Base-by-base conservation (phyloP, 2,797 vertebrate genomes). In the Anguilla pacifica region DNA sequence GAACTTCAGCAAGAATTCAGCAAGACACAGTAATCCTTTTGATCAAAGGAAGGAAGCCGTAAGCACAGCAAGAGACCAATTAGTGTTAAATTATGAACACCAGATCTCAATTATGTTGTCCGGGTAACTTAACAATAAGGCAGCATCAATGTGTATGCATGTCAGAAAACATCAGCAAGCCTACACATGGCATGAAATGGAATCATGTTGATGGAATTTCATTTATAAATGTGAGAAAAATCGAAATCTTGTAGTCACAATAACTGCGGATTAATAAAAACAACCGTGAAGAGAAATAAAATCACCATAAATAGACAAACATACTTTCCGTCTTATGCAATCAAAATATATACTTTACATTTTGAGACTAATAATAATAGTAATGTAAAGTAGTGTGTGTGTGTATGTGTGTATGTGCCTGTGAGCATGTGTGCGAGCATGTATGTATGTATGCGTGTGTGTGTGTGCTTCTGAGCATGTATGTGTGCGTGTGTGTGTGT, bases 11-110 rank as follows among this genome's bases (percentile, higher is more conserved):
- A 89, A 90, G 87, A 88, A 90, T 83, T n/a, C 81, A 87, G 81
- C 88, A 87, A 91, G 86, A 84, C 89, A 88, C 64, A 82, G 55
- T 57, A 91, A 94, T 92, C 87, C 85, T 28, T 90, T 67, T 88
- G 88, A 91, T 91, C 86, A 93, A 91, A 93, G 86, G 81, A 85
- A 70, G 85, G 88, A 81, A 31, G 64, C 83, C 67, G 57, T 77
- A 85, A 90, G 85, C 79, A 84, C 61, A 89, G 59, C 84, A 43
- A 70, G 10, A 83, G 17, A 39, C 49, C 53, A 15, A 87, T 85
- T 87, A 83, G 43, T 31, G 19, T 28, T 81, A 86, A 25, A 46
- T 28, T 81, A 84, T 49, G 39, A 53, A 61, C 57, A 74, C 28
- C 70, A 83, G 39, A 83, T 57, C 35, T 64, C 79, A 88, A 83